phyloP scores from a whole-genome alignment of 1,140 invertebrate species.

The Drosophila seguyi region DNA sequence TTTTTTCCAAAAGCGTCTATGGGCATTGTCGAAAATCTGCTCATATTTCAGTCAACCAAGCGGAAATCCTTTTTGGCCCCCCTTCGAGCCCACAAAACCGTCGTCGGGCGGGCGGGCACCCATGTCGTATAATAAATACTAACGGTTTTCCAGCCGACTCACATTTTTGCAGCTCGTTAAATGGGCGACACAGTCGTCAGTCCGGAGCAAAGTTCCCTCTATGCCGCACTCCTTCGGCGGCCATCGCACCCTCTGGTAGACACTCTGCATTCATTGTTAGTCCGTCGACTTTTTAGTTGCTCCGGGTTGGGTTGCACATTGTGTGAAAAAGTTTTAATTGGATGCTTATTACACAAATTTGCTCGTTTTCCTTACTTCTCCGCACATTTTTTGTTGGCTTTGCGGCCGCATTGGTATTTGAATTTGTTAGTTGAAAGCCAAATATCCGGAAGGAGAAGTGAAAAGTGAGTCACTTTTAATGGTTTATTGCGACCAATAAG shows the following conservation, averaged over 20 bases:
- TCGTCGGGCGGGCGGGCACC: neutral
- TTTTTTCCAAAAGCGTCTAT: constrained; percentile 5
- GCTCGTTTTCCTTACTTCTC: constrained; percentile 43
- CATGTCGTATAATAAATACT: constrained; percentile 40
- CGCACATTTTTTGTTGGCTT: constrained; percentile 15
- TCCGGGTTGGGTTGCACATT: constrained; percentile 56
- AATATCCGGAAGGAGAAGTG: constrained; percentile 13
- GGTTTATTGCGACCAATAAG: constrained; percentile 23
- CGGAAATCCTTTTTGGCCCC: constrained; percentile 77
- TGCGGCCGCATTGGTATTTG: constrained; percentile 1
- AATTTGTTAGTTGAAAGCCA: constrained; percentile 36
- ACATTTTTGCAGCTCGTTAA: constrained; percentile 80
- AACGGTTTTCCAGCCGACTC: constrained; percentile 41
- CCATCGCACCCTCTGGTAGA: constrained; percentile 5
- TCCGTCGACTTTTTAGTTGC: constrained; percentile 41
- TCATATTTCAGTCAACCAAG: constrained; percentile 80
- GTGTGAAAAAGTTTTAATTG: constrained; percentile 80
- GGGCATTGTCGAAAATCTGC: constrained; percentile 70
- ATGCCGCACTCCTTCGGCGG: constrained; percentile 3
- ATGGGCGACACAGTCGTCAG: constrained; percentile 62
- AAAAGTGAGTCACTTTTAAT: constrained; percentile 24
- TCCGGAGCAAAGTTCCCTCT: constrained; percentile 34
- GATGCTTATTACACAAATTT: constrained; percentile 79
- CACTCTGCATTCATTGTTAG: constrained; percentile 60
- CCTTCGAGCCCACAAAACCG: neutral